Evolutionary conservation across 2,113 vertebrate genomes (phyloP), one percentile per base, ranked within the genome.

Genomic region (Leiothrix lutea): DNA sequence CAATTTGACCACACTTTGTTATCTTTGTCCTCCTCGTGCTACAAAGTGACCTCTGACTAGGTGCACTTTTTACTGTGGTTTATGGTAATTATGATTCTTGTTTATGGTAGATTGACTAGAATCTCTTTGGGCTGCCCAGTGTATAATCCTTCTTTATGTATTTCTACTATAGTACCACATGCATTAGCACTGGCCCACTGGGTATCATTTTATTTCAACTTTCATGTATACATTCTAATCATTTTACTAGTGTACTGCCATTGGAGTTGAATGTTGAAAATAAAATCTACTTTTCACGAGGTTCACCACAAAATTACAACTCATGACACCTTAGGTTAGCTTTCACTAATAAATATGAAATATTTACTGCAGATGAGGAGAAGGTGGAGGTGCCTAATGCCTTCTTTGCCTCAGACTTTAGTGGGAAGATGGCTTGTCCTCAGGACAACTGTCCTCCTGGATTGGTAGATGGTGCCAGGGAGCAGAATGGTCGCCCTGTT

Each of bases 21-120:
- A 90, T 93, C 29, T 87, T 83, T 88, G 86, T 94, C 88, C 83
- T 96, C 61, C 78, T 92, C 5, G 2, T 67, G 56, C 65, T 96
- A 74, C 54, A 44, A 73, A 78, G 69, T 94, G 94, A 96, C 92
- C 91, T 95, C 80, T 86, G 88, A 79, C 44, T 85, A 80, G 75
- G 81, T 91, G 69, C 28, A 79, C 53, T 64, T 94, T 95, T 97
- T 94, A 64, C 65, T 91, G 12, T 51, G 29, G 56, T 91, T 97
- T 95, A 81, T 90, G 61, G 86, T 78, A 97, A 64, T 95, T 93
- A 87, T 4, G 3, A 82, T 88, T 95, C 75, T 93, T 83, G 75
- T 92, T 96, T 95, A 96, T 96, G 90, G 93, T 94, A 96, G 94
- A 95, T 94, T 94, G 93, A 75, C 74, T 95, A 91, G 67, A 89